Percentiles rank a stretch among this genome's conserved stretches.
phyloP scores from a whole-genome alignment of 2,797 vertebrate species.

The Cryptoprocta ferox region DNA sequence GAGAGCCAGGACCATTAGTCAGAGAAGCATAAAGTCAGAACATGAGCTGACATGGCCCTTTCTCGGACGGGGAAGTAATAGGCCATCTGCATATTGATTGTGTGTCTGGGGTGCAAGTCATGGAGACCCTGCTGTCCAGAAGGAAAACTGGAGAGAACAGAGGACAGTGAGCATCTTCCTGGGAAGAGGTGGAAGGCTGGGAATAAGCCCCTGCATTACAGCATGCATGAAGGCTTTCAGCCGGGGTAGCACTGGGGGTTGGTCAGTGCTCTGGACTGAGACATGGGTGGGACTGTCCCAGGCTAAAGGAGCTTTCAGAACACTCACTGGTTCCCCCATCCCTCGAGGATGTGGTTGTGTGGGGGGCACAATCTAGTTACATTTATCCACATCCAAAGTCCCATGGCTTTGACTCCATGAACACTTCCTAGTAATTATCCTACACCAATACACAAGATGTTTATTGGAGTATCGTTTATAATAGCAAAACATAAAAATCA shows the following conservation, averaged over 20 bases:
- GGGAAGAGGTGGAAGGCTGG: neutral
- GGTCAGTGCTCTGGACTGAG: neutral
- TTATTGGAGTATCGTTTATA: neutral
- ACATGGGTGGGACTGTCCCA: neutral
- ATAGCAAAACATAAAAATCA: neutral
- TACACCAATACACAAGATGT: neutral
- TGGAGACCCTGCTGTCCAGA: neutral
- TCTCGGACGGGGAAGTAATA: neutral
- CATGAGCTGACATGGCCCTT: neutral
- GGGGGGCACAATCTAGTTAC: neutral
- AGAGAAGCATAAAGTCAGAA: neutral
- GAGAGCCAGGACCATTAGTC: neutral
- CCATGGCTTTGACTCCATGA: neutral
- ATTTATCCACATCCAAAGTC: neutral
- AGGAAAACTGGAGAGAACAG: neutral
- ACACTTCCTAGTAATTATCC: neutral
- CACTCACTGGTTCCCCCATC: neutral
- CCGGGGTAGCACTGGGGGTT: accelerated
- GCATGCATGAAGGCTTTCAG: accelerated
- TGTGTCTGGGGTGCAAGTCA: neutral
- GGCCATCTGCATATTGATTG: neutral
- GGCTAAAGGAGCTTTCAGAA: neutral
- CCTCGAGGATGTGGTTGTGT: too few species aligned
- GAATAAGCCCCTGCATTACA: neutral
- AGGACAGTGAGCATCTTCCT: neutral